Evolutionary conservation across 2,113 vertebrate species (phyloP).

Genomic region (Hydrolagus affinis): DNA sequence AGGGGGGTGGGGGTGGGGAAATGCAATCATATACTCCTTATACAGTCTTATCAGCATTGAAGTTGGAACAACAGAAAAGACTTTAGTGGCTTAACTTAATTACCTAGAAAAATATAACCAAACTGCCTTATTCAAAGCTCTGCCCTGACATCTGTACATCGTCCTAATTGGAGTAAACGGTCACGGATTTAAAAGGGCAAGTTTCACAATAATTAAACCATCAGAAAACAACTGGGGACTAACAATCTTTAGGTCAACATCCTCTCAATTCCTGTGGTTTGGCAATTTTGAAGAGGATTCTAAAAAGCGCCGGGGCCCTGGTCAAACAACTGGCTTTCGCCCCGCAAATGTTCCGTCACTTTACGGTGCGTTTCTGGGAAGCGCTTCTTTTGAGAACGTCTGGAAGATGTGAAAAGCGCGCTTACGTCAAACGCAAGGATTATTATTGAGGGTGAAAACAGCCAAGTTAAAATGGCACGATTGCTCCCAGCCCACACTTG

Average conservation of each 20-base stretch:
- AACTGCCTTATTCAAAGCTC: background rate
- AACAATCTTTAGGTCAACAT: background rate
- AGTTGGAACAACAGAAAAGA: background rate
- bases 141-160: background rate
- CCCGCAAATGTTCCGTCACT: no score
- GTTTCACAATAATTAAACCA: background rate
- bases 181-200: background rate
- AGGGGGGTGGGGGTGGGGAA: no score
- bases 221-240: background rate
- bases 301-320: no score
- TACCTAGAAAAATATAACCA: conserved; percentile 3
- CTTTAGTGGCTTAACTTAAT: background rate
- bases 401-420: no score
- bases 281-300: no score
- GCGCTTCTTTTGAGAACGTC: no score
- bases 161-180: background rate
- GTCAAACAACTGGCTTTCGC: no score
- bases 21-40: background rate
- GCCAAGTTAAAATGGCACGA: no score
- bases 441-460: no score
- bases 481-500: no score
- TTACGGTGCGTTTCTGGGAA: no score
- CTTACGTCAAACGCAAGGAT: no score
- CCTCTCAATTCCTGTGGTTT: background rate
- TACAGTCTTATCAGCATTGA: background rate